Evolutionary conservation across 2,797 vertebrate species (phyloP).

Genomic region (Chelon labrosus): DNA sequence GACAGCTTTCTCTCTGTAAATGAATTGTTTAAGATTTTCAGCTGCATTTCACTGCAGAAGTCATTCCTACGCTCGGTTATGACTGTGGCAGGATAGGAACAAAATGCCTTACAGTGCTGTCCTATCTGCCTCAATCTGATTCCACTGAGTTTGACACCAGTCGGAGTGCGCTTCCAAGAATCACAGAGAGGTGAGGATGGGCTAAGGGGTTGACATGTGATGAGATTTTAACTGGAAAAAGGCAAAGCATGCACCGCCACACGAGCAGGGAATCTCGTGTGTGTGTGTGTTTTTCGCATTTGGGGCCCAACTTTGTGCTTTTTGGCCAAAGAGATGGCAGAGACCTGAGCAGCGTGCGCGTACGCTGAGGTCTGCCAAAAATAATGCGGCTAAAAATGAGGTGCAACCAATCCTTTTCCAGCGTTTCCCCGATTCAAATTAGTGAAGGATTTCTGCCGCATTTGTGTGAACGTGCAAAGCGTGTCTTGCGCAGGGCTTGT

Average conservation of each 20-base stretch:
- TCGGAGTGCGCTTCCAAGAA: constrained; percentile 50
- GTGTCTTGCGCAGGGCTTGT: constrained; percentile 7
- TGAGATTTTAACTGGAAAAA: constrained; percentile 39
- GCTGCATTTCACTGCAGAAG: constrained; percentile 10
- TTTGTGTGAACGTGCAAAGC: constrained; percentile 22
- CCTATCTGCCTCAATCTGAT: constrained; percentile 32
- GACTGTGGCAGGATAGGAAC: constrained; percentile 11
- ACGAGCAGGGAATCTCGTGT: neutral
- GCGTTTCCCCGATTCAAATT: constrained; percentile 55
- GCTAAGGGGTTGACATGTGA: constrained; percentile 31
- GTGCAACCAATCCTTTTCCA: constrained; percentile 48
- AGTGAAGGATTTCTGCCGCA: constrained; percentile 51
- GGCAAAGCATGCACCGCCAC: constrained; percentile 23
- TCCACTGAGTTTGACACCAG: constrained; percentile 59
- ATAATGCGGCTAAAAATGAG: constrained; percentile 59
- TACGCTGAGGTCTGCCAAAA: constrained; percentile 35
- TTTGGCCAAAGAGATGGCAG: constrained; percentile 63
- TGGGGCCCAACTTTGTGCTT: constrained; percentile 77
- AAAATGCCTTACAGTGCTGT: constrained; percentile 31
- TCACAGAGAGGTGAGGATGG: constrained; percentile 57
- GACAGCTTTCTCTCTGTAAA: constrained; percentile 23
- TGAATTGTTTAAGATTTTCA: constrained; percentile 28
- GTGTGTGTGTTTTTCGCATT: constrained; percentile 13
- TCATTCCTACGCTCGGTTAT: neutral
- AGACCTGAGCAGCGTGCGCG: neutral